These are phyloP conservation scores for Nomada flava DNA, from an alignment of 2,888 invertebrate species.

Conservation along the genomic window DNA sequence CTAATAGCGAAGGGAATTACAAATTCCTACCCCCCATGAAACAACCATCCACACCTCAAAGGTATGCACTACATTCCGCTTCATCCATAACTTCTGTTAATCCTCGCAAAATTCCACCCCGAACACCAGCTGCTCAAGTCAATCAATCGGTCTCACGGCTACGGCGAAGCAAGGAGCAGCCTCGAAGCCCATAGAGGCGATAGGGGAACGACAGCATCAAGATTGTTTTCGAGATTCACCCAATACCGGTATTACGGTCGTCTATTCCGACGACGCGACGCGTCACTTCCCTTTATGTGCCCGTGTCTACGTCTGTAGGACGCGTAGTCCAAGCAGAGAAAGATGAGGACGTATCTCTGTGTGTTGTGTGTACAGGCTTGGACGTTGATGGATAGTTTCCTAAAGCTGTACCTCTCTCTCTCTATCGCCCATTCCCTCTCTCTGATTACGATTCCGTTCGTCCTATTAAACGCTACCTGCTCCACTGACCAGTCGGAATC, in stretches of 20 bases:
- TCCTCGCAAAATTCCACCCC: too few species aligned
- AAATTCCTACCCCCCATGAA: too few species aligned
- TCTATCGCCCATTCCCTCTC: conserved; percentile 1
- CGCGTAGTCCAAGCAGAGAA: conserved; percentile 21
- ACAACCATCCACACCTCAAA: too few species aligned
- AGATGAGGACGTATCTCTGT: conserved; percentile 37
- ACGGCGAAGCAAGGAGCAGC: not conserved
- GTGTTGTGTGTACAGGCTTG: conserved; percentile 45
- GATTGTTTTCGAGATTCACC: conserved; percentile 31
- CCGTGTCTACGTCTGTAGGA: conserved; percentile 27
- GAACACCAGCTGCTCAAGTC: too few species aligned
- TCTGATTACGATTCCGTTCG: conserved; percentile 55
- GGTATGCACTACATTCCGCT: too few species aligned
- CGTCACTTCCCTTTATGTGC: conserved; percentile 15
- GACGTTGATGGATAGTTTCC: conserved; percentile 73
- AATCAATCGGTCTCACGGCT: too few species aligned
- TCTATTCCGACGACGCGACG: conserved; percentile 31
- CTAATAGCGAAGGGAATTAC: too few species aligned
- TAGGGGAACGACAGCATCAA: conserved; percentile 19
- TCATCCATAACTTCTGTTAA: too few species aligned
- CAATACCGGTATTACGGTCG: conserved; percentile 14
- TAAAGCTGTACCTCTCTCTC: conserved; percentile 22
- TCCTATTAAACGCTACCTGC: conserved; percentile 61
- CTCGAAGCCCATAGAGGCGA: not conserved
- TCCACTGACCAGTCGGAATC: conserved; percentile 61